These are phyloP conservation scores for Papilio dardanus DNA, from an alignment of 1,140 invertebrate species.

Conservation along the genomic window DNA sequence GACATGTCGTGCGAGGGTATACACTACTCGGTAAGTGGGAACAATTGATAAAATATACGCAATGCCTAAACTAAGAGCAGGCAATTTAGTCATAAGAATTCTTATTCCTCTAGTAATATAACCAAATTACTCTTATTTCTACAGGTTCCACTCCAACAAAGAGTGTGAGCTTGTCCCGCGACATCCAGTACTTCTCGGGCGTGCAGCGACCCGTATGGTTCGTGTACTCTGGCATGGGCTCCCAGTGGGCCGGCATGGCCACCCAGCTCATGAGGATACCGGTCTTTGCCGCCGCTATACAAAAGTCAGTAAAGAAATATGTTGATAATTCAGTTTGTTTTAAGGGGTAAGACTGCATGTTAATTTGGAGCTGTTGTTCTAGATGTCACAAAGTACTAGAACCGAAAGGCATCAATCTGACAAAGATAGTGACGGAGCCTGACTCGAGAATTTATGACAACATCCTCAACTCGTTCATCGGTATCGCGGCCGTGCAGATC, in stretches of 20 bases:
- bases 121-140: constrained; percentile 71
- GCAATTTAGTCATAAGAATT: no score
- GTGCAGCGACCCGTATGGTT: constrained; percentile 90
- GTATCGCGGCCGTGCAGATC: constrained; percentile 95
- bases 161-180: constrained; percentile 68
- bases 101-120: no score
- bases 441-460: constrained; percentile 91
- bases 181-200: constrained; percentile 84
- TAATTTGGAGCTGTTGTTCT: no score
- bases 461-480: constrained; percentile 94
- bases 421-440: constrained; percentile 89
- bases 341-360: no score
- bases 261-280: constrained; percentile 85
- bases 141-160: constrained; percentile 67
- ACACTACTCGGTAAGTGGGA: constrained; percentile 82
- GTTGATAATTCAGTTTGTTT: no score
- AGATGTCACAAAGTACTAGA: constrained; percentile 88
- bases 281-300: constrained; percentile 88
- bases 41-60: constrained; percentile 61
- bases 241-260: constrained; percentile 94
- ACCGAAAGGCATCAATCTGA: constrained; percentile 90
- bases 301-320: constrained; percentile 75
- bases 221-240: constrained; percentile 96
- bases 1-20: constrained; percentile 84
- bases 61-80: no score